Percentiles rank a stretch among this genome's conserved stretches.
phyloP scores from a whole-genome alignment of 2,113 vertebrate genomes.

The Gulo gulo region DNA sequence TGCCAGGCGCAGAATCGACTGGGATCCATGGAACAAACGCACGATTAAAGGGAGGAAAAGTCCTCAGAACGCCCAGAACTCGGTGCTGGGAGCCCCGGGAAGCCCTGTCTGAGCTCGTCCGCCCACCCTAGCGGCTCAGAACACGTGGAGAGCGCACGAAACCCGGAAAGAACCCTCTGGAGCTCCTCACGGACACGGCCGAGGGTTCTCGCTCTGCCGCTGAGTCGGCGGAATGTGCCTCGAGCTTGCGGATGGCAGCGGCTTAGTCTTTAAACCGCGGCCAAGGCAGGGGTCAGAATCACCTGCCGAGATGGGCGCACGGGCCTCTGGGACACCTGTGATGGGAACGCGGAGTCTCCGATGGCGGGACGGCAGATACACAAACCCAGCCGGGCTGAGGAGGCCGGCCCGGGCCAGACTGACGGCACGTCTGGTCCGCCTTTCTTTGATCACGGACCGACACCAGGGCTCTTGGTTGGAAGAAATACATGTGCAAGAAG shows the following conservation, averaged over 20 bases:
- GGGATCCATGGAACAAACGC: rapidly evolving
- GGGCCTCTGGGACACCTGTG: rapidly evolving
- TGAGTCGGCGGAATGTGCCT: rapidly evolving
- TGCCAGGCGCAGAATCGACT: rapidly evolving
- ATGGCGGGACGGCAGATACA: rapidly evolving
- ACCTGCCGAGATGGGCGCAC: not conserved
- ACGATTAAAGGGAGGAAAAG: not conserved
- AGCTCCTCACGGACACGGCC: rapidly evolving
- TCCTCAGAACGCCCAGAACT: rapidly evolving
- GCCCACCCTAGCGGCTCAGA: rapidly evolving
- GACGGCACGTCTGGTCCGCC: conserved; percentile 54
- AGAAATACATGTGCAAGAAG: conserved; percentile 51
- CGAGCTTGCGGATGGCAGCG: rapidly evolving
- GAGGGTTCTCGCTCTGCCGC: rapidly evolving
- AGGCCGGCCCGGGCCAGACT: not conserved
- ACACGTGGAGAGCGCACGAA: rapidly evolving
- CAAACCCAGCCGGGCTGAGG: not conserved
- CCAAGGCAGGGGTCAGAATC: rapidly evolving
- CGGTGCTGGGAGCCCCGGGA: rapidly evolving
- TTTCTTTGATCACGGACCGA: conserved; percentile 61
- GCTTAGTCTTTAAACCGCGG: rapidly evolving
- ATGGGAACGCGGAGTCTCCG: rapidly evolving
- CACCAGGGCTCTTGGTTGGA: conserved; percentile 68
- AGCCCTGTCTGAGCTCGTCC: not conserved
- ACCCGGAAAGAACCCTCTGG: rapidly evolving